Conservation (phyloP, 2,888 invertebrate species). For the Adela reaumurella region DNA sequence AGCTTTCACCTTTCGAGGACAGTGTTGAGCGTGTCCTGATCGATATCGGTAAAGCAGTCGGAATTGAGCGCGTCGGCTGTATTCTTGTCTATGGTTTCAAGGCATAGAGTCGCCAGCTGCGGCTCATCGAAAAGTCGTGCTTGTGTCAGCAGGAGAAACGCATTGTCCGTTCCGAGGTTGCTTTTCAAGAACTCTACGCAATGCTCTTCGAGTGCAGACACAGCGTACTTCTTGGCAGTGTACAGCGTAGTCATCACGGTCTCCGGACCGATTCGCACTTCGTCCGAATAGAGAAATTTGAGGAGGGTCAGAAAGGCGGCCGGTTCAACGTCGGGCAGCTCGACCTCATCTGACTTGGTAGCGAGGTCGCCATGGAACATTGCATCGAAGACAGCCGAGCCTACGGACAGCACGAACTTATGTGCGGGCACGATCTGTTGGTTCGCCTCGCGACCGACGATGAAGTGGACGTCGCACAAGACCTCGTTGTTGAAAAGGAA, state of each 20-base stretch:
- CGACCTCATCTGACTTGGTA: slow-evolving; percentile 66
- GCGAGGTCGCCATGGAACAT: slow-evolving; percentile 79
- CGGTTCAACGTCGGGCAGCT: slow-evolving; percentile 80
- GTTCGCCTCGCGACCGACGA: slow-evolving; percentile 69
- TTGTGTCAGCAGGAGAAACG: slow-evolving; percentile 74
- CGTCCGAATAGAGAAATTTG: slow-evolving; percentile 74
- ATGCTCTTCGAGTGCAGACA: slow-evolving; percentile 76
- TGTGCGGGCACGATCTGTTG: slow-evolving; percentile 74
- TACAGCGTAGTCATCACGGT: slow-evolving; percentile 85
- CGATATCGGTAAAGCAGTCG: slow-evolving; percentile 80
- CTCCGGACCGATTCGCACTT: slow-evolving; percentile 78
- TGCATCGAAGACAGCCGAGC: slow-evolving; percentile 82
- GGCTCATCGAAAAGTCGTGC: slow-evolving; percentile 81
- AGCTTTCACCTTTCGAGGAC: slow-evolving; percentile 63
- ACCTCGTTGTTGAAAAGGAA: slow-evolving; percentile 55
- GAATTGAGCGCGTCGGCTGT: slow-evolving; percentile 75
- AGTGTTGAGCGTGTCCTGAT: slow-evolving; percentile 71
- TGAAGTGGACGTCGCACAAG: slow-evolving; percentile 68
- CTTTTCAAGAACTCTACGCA: slow-evolving; percentile 76
- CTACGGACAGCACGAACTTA: slow-evolving; percentile 75
- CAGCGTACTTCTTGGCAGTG: slow-evolving; percentile 84
- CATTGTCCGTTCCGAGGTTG: slow-evolving; percentile 78
- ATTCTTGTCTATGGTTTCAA: slow-evolving; percentile 81
- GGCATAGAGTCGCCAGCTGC: slow-evolving; percentile 73
- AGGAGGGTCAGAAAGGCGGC: slow-evolving; percentile 74